Evolutionary conservation across 2,113 vertebrate genomes (phyloP).

Genomic region (human (Homo sapiens)): GRCh38 chr14:101452501-101453000

Average conservation of each 20-base stretch:
- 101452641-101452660: not conserved
- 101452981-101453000: not conserved
- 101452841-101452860: not conserved
- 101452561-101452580: not conserved
- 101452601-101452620: not conserved
- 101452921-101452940: not conserved
- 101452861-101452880: not conserved
- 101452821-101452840: not conserved
- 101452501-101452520: not conserved
- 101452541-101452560: not conserved
- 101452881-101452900: not conserved
- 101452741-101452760: fast-evolving
- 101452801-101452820: not conserved
- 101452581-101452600: not conserved
- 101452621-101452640: not conserved
- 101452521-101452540: not conserved
- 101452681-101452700: fast-evolving
- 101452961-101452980: not conserved
- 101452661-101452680: not conserved
- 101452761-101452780: fast-evolving
- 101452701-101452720: not conserved
- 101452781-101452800: fast-evolving
- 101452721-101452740: not conserved
- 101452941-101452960: not conserved
- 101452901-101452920: not conserved